Percentiles rank a stretch among this genome's conserved stretches.
phyloP scores from a whole-genome alignment of 2,888 invertebrate species.

The Eupithecia tripunctaria region DNA sequence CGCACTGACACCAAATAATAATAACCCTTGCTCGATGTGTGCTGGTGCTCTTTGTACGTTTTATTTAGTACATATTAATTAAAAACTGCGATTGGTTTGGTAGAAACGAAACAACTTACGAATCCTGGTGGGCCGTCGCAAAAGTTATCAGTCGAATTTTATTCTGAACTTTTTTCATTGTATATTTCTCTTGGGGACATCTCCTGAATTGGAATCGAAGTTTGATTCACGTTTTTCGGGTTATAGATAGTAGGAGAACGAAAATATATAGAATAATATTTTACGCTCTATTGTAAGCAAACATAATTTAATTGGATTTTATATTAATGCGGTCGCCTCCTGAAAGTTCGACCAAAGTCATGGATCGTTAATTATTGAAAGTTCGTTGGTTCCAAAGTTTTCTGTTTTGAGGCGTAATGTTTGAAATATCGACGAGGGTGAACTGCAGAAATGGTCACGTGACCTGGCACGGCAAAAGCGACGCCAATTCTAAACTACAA shows the following conservation, averaged over 20 bases:
- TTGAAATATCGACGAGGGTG: constrained; percentile 71
- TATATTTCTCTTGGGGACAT: constrained; percentile 76
- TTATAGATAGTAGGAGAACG: constrained; percentile 38
- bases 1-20: background rate
- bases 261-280: constrained; percentile 33
- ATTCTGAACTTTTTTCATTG: constrained; percentile 75
- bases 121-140: constrained; percentile 6
- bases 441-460: constrained; percentile 64
- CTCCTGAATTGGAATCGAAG: constrained; percentile 79
- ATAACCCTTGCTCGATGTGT: background rate
- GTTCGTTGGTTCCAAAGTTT: constrained; percentile 67
- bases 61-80: background rate
- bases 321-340: constrained; percentile 34
- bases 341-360: constrained; percentile 47
- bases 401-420: constrained; percentile 61
- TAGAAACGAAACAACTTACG: background rate
- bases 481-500: constrained; percentile 54
- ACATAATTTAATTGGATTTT: background rate
- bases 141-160: constrained; percentile 57
- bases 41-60: background rate
- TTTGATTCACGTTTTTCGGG: constrained; percentile 71
- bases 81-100: background rate
- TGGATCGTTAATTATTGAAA: constrained; percentile 61
- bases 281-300: constrained; percentile 6
- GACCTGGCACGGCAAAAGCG: constrained; percentile 48